Base-by-base conservation (phyloP, 2,797 vertebrate species). In the Liasis olivaceus region DNA sequence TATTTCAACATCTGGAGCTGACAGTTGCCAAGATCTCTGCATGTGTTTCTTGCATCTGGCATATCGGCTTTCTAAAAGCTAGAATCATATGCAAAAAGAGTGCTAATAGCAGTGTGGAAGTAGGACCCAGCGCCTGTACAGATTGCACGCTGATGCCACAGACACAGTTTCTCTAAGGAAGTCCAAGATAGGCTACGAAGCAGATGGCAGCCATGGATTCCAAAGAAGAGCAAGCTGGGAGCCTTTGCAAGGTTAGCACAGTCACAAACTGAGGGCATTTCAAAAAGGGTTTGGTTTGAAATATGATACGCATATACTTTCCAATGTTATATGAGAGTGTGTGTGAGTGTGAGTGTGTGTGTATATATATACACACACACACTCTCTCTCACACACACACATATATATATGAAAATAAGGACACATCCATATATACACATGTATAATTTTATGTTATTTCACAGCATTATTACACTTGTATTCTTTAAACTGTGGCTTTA, bases 1-100 rank as follows among this genome's bases (percentile, higher is more conserved):
- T 20, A 93, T 89, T 15, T 9, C 24, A 89, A 63, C 47, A 92
- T 28, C 77, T 94, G 92, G 36, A 91, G 84, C 92, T 96, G 81
- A 90, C 92, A 95, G 15, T 58, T 93, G n/a, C 91, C 93, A 84
- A 94, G 91, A 42, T 63, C 56, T 87, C 28, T 6, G 5, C 7
- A 2, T 24, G 47, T 2, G 0, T 86, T 95, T 91, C 47, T 90
- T 89, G 88, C 64, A 95, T 62, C 20, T 85, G n/a, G 5, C 77
- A 36, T 64, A 56, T 91, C 51, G 89, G 20, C 31, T 93, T 60
- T 59, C 85, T 60, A 59, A 51, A 91, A 89, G 89, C 5, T 58
- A 51, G 14, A 93, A 24, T 92, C 93, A 51, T 2, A 88, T n/a
- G 13, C 72, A 59, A 89, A 93, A 92, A n/a, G 47, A 92, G 4